These are phyloP conservation scores for Drosophila trapezifrons DNA, from an alignment of 1,140 invertebrate genomes.

Conservation along the genomic window DNA sequence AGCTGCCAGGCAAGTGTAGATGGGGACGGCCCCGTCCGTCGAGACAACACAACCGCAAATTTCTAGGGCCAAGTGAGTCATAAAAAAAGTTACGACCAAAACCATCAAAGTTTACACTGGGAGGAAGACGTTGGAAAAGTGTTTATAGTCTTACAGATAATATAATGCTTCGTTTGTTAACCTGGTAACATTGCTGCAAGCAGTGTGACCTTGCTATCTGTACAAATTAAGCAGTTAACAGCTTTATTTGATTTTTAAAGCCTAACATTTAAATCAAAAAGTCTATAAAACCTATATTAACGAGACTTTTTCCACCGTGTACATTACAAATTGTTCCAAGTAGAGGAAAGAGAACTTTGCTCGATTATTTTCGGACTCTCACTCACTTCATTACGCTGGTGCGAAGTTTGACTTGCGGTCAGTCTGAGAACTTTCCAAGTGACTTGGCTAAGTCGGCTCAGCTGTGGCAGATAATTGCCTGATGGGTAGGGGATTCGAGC, in stretches of 20 bases:
- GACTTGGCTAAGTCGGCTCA: slow-evolving; percentile 78
- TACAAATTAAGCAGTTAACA: background rate
- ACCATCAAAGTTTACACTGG: slow-evolving; percentile 45
- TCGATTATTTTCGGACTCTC: slow-evolving; percentile 44
- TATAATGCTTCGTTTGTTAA: background rate
- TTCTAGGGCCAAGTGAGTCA: slow-evolving; percentile 59
- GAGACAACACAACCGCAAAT: slow-evolving; percentile 65
- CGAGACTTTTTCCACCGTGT: background rate
- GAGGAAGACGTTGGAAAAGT: slow-evolving; percentile 1
- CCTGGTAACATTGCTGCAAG: background rate
- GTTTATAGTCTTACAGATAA: no score
- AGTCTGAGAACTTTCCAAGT: slow-evolving; percentile 65
- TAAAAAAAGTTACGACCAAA: slow-evolving; percentile 54
- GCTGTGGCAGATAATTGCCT: slow-evolving; percentile 48
- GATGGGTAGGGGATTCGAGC: slow-evolving; percentile 3
- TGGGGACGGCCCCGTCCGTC: slow-evolving; percentile 5
- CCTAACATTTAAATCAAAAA: fast-evolving
- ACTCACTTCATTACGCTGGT: slow-evolving; percentile 62
- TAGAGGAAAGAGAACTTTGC: slow-evolving; percentile 31
- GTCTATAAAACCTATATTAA: no score
- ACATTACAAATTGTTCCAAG: slow-evolving; percentile 2
- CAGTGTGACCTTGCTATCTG: background rate
- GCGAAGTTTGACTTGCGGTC: slow-evolving; percentile 49
- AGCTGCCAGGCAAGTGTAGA: slow-evolving; percentile 25
- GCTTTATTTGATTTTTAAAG: background rate